Evolutionary conservation across 2,113 vertebrate species (phyloP).

Genomic region (Bungarus multicinctus): DNA sequence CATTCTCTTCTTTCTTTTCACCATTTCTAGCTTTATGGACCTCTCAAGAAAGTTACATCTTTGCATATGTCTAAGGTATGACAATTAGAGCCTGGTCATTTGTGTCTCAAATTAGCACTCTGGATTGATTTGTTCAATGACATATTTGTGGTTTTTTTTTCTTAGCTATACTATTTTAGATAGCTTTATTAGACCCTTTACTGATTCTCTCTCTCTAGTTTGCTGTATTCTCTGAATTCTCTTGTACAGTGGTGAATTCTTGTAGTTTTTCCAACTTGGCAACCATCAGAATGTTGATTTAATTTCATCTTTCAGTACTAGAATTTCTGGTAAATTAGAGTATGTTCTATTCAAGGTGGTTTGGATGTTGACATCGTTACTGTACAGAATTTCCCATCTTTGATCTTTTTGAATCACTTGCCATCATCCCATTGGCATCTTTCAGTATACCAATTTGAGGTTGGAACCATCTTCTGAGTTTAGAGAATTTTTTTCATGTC

Average conservation of each 20-base stretch:
- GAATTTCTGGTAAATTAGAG: background rate
- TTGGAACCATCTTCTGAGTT: background rate
- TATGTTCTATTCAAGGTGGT: background rate
- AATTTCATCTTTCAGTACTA: background rate
- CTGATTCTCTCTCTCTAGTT: background rate
- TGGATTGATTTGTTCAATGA: background rate
- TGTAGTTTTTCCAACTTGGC: background rate
- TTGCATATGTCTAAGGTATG: background rate
- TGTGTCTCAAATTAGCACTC: background rate
- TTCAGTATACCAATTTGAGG: background rate
- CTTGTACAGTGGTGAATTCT: background rate
- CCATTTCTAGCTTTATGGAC: background rate
- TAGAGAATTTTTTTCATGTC: background rate
- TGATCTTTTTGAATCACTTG: background rate
- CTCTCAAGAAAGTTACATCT: background rate
- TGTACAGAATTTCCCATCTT: background rate
- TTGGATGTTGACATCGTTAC: background rate
- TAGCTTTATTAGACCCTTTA: background rate
- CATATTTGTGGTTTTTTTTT: background rate
- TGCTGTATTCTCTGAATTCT: background rate
- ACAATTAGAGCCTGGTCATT: background rate
- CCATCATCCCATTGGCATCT: background rate
- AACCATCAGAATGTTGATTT: background rate
- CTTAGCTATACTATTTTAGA: background rate
- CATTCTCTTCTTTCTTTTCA: background rate